phyloP scores from a whole-genome alignment of 2,797 vertebrate species.

The Odontamblyopus rebecca region DNA sequence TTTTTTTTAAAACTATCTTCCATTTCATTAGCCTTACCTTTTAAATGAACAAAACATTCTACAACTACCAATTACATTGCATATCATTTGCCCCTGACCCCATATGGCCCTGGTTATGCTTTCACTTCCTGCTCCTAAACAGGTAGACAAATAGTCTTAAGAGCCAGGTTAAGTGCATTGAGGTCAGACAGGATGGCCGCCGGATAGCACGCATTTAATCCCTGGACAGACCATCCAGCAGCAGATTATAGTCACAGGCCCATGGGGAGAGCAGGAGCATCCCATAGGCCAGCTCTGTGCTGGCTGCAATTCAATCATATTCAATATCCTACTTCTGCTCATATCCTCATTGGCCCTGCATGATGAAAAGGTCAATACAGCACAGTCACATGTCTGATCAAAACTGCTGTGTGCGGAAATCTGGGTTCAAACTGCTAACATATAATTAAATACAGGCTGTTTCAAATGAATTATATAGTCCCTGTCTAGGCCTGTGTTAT shows the following conservation, averaged over 20 bases:
- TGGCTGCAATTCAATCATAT: conserved; percentile 63
- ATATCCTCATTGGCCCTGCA: conserved; percentile 30
- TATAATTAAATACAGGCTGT: neutral
- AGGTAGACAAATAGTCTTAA: conserved; percentile 44
- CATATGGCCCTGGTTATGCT: neutral
- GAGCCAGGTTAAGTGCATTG: conserved; percentile 50
- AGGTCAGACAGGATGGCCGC: conserved; percentile 61
- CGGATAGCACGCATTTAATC: conserved; percentile 60
- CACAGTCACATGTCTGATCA: conserved; percentile 34
- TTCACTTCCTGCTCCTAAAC: conserved; percentile 20
- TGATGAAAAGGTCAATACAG: conserved; percentile 50
- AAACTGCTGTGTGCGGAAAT: neutral
- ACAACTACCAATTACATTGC: neutral
- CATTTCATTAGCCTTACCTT: too few relatives aligned
- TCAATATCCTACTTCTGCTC: conserved; percentile 52
- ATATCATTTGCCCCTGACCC: neutral
- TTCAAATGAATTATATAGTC: neutral
- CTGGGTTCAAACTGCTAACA: neutral
- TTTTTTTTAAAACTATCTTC: too few relatives aligned
- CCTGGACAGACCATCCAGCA: conserved; percentile 59
- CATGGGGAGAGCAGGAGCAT: conserved; percentile 55
- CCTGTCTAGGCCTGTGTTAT: neutral
- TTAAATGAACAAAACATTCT: too few relatives aligned
- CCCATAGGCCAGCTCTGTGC: conserved; percentile 49
- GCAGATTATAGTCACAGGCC: conserved; percentile 57